A percentile compares a stretch with the other conserved stretches of the same genome.
Evolutionary conservation across 1,140 invertebrate genomes (phyloP).

Genomic region (Parapsyche elsis): DNA sequence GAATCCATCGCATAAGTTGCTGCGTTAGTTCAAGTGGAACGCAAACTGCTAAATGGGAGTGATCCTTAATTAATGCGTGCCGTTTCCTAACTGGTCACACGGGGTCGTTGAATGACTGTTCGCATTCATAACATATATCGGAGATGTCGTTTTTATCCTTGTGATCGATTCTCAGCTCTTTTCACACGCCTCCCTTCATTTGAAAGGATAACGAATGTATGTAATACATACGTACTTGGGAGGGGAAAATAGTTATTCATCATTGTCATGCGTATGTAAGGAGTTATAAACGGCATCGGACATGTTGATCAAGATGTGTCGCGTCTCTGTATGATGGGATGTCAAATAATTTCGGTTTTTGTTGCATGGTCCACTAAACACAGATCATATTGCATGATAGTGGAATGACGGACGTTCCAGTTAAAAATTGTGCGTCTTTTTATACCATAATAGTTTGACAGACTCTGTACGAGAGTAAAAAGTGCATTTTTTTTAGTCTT

Average conservation of each 20-base stretch:
- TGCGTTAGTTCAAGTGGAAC: neutral
- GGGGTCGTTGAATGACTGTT: neutral
- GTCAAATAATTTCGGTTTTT: neutral
- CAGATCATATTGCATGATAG: too few species aligned
- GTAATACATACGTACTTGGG: too few species aligned
- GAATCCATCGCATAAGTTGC: neutral
- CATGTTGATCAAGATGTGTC: neutral
- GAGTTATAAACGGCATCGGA: neutral
- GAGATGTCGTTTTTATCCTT: too few species aligned
- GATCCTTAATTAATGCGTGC: neutral
- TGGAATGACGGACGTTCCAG: too few species aligned
- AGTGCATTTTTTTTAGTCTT: too few species aligned
- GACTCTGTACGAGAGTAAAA: too few species aligned
- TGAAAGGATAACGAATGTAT: too few species aligned
- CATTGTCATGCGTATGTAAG: neutral
- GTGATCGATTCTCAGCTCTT: neutral
- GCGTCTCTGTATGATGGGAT: neutral
- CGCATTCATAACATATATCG: neutral
- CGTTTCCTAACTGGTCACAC: neutral
- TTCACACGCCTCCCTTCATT: neutral
- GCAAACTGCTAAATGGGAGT: neutral
- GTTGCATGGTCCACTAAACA: neutral
- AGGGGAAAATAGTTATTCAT: neutral
- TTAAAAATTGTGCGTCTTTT: too few species aligned
- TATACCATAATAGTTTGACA: too few species aligned